Evolutionary conservation across 53 echinoderm and acorn worm species (phyloP).

Genomic region (Henricia sp.): DNA sequence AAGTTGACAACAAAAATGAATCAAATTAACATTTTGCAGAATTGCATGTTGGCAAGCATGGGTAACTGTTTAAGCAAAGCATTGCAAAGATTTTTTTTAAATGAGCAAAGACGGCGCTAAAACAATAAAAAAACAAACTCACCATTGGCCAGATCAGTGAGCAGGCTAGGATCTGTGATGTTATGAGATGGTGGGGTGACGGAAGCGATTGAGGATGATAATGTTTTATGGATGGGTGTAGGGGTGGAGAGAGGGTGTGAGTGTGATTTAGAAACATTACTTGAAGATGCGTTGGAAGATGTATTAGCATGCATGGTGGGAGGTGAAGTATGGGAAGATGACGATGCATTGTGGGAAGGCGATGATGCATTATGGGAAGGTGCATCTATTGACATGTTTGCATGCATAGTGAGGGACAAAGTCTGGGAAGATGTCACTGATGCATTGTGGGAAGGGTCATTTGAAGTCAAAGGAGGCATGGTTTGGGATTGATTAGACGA

Average conservation of each 20-base stretch:
- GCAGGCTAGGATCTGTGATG: background rate
- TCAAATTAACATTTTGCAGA: too few species aligned
- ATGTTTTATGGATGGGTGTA: background rate
- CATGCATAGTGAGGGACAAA: too few species aligned
- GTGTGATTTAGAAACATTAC: background rate
- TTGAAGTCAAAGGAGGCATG: too few species aligned
- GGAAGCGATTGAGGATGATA: background rate
- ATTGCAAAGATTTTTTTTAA: too few species aligned
- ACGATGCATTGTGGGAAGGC: background rate
- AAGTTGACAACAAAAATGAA: too few species aligned
- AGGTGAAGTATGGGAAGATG: background rate
- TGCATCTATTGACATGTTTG: too few species aligned
- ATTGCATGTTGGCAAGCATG: too few species aligned
- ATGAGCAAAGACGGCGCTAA: background rate
- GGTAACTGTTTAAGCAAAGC: too few species aligned
- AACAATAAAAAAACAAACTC: background rate
- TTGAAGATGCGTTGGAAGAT: background rate
- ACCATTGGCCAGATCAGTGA: constrained; percentile 1
- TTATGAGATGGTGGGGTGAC: constrained; percentile 11
- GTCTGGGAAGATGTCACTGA: too few species aligned
- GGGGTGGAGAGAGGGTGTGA: background rate
- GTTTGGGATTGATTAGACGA: too few species aligned
- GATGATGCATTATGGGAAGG: too few species aligned
- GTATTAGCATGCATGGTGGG: background rate
- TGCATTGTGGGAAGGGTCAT: too few species aligned